These are phyloP conservation scores for Xiphophorus maculatus DNA, from an alignment of 2,113 vertebrate genomes.

Conservation along the genomic window DNA sequence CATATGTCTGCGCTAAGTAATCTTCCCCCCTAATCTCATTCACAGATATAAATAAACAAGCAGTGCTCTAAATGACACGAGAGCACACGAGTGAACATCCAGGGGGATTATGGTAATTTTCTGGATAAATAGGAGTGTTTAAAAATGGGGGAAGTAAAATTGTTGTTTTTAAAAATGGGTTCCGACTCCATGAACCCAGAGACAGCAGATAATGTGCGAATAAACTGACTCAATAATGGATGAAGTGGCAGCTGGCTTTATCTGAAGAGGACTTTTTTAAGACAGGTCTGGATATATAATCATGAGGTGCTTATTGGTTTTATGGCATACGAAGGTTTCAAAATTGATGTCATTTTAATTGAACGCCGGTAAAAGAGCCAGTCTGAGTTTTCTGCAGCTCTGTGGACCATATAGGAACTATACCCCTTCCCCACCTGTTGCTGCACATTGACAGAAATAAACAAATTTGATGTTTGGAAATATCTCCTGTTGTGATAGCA, in stretches of 20 bases:
- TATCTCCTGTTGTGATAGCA: neutral
- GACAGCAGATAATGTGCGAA: slow-evolving; percentile 39
- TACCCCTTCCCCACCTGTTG: neutral
- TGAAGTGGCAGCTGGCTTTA: slow-evolving; percentile 4
- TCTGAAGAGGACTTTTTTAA: neutral
- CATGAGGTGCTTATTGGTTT: neutral
- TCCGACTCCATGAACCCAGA: slow-evolving; percentile 20
- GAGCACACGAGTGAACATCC: slow-evolving; percentile 78
- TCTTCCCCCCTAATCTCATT: slow-evolving; percentile 83
- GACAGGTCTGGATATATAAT: neutral
- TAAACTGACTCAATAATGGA: slow-evolving; percentile 10
- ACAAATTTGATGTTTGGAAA: neutral
- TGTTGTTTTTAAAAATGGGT: slow-evolving; percentile 42
- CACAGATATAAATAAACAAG: slow-evolving; percentile 85
- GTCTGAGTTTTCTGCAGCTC: neutral
- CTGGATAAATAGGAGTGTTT: slow-evolving; percentile 78
- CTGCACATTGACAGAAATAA: neutral
- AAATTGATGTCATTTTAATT: neutral
- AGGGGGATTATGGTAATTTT: slow-evolving; percentile 84
- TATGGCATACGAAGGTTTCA: neutral
- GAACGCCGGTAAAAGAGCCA: neutral
- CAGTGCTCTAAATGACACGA: slow-evolving; percentile 75
- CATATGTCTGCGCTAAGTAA: slow-evolving; percentile 79
- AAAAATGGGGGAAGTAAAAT: slow-evolving; percentile 72
- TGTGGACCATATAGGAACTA: neutral